These are phyloP conservation scores for Polymixis lichenea DNA, from an alignment of 2,888 invertebrate species.

Conservation along the genomic window DNA sequence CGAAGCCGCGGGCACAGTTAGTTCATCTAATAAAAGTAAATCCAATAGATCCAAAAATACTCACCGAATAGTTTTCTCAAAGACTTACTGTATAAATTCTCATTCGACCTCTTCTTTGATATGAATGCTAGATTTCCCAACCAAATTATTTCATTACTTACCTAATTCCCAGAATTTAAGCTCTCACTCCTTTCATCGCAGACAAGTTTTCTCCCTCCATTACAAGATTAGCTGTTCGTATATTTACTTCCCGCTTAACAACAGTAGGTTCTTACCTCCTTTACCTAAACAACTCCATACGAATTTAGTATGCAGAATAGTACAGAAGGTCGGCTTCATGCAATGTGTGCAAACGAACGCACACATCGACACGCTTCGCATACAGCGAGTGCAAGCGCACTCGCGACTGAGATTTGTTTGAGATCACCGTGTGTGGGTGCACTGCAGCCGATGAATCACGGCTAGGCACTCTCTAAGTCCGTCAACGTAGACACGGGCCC, in stretches of 20 bases:
- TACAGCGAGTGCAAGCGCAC: background rate
- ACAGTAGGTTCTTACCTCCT: constrained; percentile 21
- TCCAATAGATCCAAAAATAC: background rate
- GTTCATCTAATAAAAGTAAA: background rate
- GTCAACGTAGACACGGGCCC: too few relatives aligned
- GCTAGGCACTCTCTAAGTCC: too few relatives aligned
- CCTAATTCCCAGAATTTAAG: background rate
- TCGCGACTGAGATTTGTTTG: background rate
- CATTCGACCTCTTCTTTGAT: background rate
- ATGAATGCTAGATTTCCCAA: background rate
- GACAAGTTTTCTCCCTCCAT: constrained; percentile 18
- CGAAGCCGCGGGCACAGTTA: too few relatives aligned
- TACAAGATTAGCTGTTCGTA: constrained; percentile 39
- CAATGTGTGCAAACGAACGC: background rate
- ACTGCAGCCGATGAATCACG: too few relatives aligned
- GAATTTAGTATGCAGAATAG: constrained; percentile 24
- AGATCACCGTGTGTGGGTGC: background rate
- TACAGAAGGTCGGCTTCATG: background rate
- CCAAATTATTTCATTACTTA: constrained; percentile 16
- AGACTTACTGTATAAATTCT: background rate
- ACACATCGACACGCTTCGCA: background rate
- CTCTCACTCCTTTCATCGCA: constrained; percentile 9
- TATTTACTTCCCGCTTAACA: constrained; percentile 25
- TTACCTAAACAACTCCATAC: constrained; percentile 41
- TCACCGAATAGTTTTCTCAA: background rate